Percentiles rank a stretch among this genome's conserved stretches.
These are phyloP conservation scores for Danio choprae DNA, from an alignment of 2,797 vertebrate species.

Conservation along the genomic window DNA sequence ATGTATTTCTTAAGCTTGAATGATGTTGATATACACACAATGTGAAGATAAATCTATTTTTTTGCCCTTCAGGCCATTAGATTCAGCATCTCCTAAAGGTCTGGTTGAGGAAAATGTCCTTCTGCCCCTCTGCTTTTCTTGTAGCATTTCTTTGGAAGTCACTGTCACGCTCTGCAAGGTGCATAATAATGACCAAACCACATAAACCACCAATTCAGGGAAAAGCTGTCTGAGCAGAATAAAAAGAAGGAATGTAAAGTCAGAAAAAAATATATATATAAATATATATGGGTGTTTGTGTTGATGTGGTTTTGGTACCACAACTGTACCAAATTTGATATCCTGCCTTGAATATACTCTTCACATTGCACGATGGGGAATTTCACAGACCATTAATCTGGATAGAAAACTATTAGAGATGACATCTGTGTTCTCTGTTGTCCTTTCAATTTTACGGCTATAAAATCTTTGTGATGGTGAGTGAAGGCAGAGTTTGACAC, in stretches of 20 bases:
- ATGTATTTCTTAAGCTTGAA: neutral
- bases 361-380: conserved; percentile 5
- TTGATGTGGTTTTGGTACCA: neutral
- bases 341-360: conserved; percentile 7
- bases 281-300: neutral
- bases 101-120: conserved; percentile 3
- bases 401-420: conserved; percentile 18
- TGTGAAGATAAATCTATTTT: neutral
- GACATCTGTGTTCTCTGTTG: conserved; percentile 23
- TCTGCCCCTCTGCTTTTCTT: conserved; percentile 6
- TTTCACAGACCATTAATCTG: conserved; percentile 27
- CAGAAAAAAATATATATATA: neutral
- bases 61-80: neutral
- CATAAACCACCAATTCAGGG: conserved; percentile 10
- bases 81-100: neutral
- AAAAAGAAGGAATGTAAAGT: neutral
- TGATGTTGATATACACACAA: neutral
- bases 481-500: conserved; percentile 10
- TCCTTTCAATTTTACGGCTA: conserved; percentile 24
- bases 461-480: conserved; percentile 21
- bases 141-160: conserved; percentile 18
- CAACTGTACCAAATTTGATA: conserved; percentile 8
- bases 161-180: neutral
- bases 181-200: neutral
- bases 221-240: conserved; percentile 16